Evolutionary conservation across 2,797 vertebrate genomes (phyloP).

Genomic region (Columba guinea): DNA sequence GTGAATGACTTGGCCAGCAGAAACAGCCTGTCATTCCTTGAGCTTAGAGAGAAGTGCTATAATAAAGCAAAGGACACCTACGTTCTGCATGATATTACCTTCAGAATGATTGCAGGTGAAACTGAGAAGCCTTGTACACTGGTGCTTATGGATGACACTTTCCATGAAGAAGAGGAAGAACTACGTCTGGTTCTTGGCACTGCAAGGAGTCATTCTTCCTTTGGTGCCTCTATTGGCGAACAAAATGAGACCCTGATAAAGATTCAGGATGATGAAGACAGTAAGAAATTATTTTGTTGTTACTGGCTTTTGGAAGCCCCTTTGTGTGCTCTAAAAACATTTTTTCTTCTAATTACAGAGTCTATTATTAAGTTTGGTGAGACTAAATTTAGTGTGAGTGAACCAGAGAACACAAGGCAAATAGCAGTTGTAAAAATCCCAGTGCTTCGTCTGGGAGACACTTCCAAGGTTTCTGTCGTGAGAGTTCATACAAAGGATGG

Average conservation of each 20-base stretch:
- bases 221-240: constrained; percentile 88
- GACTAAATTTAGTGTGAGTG: constrained; percentile 89
- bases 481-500: constrained; percentile 96
- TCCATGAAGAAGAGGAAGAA: constrained; percentile 90
- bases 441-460: constrained; percentile 88
- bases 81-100: constrained; percentile 19
- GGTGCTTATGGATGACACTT: constrained; percentile 83
- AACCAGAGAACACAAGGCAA: constrained; percentile 84
- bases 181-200: constrained; percentile 89
- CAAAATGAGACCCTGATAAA: constrained; percentile 88
- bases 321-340: not conserved
- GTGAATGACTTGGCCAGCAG: not conserved
- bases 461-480: constrained; percentile 89
- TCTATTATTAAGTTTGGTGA: constrained; percentile 90
- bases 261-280: constrained; percentile 89
- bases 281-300: constrained; percentile 78
- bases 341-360: constrained; percentile 75
- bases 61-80: not conserved
- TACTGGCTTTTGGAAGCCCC: not conserved
- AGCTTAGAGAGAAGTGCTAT: not conserved
- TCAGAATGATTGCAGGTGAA: constrained; percentile 81
- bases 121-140: constrained; percentile 86
- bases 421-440: constrained; percentile 85
- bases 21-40: not conserved
- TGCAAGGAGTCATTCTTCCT: constrained; percentile 84